These are phyloP conservation scores for Mesaphorura yosii DNA, from an alignment of 1,140 invertebrate species.

Conservation along the genomic window DNA sequence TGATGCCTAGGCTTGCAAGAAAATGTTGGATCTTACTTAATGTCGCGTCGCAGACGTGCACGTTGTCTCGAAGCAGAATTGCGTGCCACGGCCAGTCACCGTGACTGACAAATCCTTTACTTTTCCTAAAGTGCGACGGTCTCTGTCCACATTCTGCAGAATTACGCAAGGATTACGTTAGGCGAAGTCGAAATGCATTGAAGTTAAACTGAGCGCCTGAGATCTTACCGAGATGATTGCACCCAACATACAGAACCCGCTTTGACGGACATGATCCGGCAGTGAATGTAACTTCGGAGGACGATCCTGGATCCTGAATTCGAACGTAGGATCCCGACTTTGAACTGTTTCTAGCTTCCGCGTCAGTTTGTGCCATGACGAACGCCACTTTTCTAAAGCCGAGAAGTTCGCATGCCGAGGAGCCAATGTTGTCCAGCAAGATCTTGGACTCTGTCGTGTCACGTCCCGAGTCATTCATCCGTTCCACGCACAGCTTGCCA, in stretches of 20 bases:
- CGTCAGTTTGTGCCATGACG: constrained; percentile 27
- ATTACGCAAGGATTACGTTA: constrained; percentile 12
- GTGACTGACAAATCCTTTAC: constrained; percentile 22
- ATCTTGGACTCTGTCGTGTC: constrained; percentile 27
- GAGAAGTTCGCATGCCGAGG: constrained; percentile 30
- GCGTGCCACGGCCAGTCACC: constrained; percentile 73
- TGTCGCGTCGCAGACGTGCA: constrained; percentile 77
- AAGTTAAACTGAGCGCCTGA: too few species aligned
- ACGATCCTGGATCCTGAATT: constrained; percentile 41
- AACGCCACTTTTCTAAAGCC: constrained; percentile 31
- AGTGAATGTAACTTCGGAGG: constrained; percentile 65
- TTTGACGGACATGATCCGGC: constrained; percentile 58
- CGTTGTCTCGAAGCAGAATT: constrained; percentile 64
- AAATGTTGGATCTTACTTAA: too few species aligned
- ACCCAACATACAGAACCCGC: constrained; percentile 65
- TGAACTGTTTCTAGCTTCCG: constrained; percentile 12
- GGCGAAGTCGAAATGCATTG: too few species aligned
- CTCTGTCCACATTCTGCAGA: constrained; percentile 62
- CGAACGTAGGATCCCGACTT: constrained; percentile 20
- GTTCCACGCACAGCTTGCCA: constrained; percentile 30
- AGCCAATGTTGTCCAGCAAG: constrained; percentile 33
- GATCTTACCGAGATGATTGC: constrained; percentile 59
- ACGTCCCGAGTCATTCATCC: constrained; percentile 18
- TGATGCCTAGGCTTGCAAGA: too few species aligned
- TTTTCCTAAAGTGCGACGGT: constrained; percentile 29